phyloP scores from a whole-genome alignment of 64 coral and sea anemone genomes.

The Stylophora pistillata region DNA sequence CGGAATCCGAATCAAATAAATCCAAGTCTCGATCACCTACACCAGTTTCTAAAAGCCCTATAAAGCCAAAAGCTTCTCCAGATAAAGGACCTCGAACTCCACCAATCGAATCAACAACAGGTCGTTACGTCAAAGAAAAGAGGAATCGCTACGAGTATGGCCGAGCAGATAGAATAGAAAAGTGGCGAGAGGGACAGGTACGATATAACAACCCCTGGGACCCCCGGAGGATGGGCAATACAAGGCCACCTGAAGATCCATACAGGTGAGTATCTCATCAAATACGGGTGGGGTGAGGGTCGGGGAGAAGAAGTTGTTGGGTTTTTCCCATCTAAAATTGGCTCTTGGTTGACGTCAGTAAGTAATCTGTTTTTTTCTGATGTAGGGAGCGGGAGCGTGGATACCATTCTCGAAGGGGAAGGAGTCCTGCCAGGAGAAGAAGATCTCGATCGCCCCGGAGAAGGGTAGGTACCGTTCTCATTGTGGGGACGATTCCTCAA shows the following conservation, averaged over 20 bases:
- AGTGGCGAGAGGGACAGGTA: conserved; percentile 53
- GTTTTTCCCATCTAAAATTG: too few species aligned
- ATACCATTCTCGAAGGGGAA: conserved; percentile 41
- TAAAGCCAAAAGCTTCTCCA: conserved; percentile 21
- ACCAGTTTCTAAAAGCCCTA: neutral
- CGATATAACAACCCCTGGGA: neutral
- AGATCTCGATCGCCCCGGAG: conserved; percentile 66
- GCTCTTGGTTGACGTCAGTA: too few species aligned
- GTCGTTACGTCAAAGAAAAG: conserved; percentile 51
- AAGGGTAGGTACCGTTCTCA: conserved; percentile 35
- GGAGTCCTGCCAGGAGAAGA: conserved; percentile 51
- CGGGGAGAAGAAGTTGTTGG: too few species aligned
- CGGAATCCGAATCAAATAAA: conserved; percentile 59
- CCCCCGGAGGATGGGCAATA: neutral
- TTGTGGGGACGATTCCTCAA: too few species aligned
- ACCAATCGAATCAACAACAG: conserved; percentile 18
- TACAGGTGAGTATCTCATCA: conserved; percentile 51
- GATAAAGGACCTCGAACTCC: conserved; percentile 58
- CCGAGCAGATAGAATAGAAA: conserved; percentile 62
- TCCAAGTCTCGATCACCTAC: conserved; percentile 26
- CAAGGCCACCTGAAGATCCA: conserved; percentile 26
- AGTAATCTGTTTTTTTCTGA: too few species aligned
- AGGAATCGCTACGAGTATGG: conserved; percentile 72
- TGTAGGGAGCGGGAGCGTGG: conserved; percentile 36
- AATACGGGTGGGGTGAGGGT: too few species aligned